Evolutionary conservation across 2,888 invertebrate species (phyloP), one percentile per base, ranked within the genome.

Genomic region (Terebella lapidaria): DNA sequence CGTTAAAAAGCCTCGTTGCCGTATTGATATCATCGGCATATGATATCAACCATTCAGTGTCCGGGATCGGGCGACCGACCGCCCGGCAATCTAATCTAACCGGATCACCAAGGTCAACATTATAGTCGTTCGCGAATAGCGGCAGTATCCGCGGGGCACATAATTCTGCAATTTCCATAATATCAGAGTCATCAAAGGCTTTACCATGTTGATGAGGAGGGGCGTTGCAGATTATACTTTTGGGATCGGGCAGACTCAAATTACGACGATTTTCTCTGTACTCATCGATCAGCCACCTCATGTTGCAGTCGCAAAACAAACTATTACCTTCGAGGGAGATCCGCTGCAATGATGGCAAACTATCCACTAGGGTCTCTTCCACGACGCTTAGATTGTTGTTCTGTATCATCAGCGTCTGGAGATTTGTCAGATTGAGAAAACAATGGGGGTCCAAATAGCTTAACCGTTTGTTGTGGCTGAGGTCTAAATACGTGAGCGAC

Each of bases 141-240:
- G 64, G 60, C 26, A 64, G 53, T 15, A 66, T 58, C 25, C 64
- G 20, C 2, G 66, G 66, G 3, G 57, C 42, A 49, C 66, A 66
- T 10, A 54, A 27, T n/a, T 35, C 30, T 5, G 57, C 52, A 4
- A 54, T 5, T 4, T 22, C 22, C 26, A 15, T 28, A 26, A 18
- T 4, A 15, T 25, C 26, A 26, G 15, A 4, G 4, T 25, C 53
- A 25, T 28, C 28, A 4, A 53, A 5, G 5, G 53, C 15, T 15
- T 15, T 25, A 15, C 29, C 53, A 15, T 22, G 5, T 28, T 5
- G 15, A 5, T 15, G 5, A 28, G 5, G 15, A 15, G 53, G 53
- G 28, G 15, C 26, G 10, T 5, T 28, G 22, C 53, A 53, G 10
- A 15, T 5, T 15, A 28, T 15, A 25, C 28, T 5, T 15, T 25